Base-by-base conservation (phyloP, 1,140 invertebrate species). In the Trachelipus rathkii region DNA sequence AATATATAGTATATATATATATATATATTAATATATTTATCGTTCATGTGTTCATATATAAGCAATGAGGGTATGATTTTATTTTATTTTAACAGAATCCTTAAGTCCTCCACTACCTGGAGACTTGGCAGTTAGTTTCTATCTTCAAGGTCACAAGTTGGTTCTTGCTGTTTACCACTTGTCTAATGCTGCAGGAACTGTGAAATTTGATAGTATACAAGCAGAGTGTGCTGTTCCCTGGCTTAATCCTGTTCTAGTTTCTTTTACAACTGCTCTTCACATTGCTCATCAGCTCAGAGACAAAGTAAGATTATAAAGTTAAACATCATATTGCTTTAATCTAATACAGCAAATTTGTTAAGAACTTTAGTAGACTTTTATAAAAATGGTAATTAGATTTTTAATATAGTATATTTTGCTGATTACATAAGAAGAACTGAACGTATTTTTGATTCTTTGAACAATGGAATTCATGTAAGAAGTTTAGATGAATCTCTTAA, bases 201-300 rank as follows among this genome's bases (percentile, higher is more conserved):
- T 95, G 87, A 92, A 93, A 79, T 95, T 95, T 84, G 94, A 97
- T 82, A 92, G 92, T 0, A 91, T 91, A 75, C 93, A 97, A 87
- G 93, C 95, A 11, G 96, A 98, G 84, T 93, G 92, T 83, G 92
- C 92, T 10, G 92, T 98, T 21, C 94, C 95, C 8, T 98, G 96
- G 95, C 86, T 98, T n/a, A 97, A 94, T 83, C 95, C 98, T 85
- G 94, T 95, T 5, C 87, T 98, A 3, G 92, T 96, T 45, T 88
- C 96, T 79, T 90, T 97, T 81, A 96, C 95, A n/a, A 91, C 96
- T 33, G 93, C 94, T 44, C 86, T 97, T 72, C 95, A 98, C 84
- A 89, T 96, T 81, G 96, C 94, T 85, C 95, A 98, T 85, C 94
- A 97, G 86, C 87, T 98, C 73, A 96, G 95, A 88, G 95, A 98